Evolutionary conservation across 2,888 invertebrate genomes (phyloP).

Genomic region (Eremobia ochroleuca): DNA sequence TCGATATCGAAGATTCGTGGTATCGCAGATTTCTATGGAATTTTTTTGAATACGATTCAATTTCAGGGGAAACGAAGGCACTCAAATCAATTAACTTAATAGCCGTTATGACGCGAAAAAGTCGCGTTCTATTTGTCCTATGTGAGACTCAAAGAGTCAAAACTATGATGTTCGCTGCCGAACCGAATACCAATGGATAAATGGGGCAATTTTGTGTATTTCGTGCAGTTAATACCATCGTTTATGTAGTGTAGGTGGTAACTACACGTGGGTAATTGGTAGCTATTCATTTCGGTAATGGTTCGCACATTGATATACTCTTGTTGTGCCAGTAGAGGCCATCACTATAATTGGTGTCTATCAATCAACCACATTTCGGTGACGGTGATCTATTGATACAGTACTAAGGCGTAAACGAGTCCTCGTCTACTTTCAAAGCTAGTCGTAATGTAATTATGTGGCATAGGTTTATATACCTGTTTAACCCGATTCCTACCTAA

Average conservation of each 20-base stretch:
- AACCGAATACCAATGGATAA: not conserved
- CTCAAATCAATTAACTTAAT: not conserved
- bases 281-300: slow-evolving; percentile 46
- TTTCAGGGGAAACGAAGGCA: not conserved
- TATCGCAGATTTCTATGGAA: not conserved
- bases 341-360: slow-evolving; percentile 38
- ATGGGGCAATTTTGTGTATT: slow-evolving; percentile 16
- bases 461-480: not conserved
- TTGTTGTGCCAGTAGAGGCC: slow-evolving; percentile 5
- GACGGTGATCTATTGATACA: not conserved
- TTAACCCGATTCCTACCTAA: not conserved
- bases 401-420: not conserved
- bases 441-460: not conserved
- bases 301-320: slow-evolving; percentile 36
- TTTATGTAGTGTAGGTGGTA: slow-evolving; percentile 42
- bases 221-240: not conserved
- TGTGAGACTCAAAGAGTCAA: not conserved
- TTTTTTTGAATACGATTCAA: not conserved
- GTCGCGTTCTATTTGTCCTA: not conserved
- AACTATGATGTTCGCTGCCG: not conserved
- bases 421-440: not conserved
- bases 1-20: not conserved
- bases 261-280: slow-evolving; percentile 33
- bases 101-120: not conserved
- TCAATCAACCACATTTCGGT: slow-evolving; percentile 20